phyloP scores from a whole-genome alignment of 2,888 invertebrate species.

The Oasisia sp. region DNA sequence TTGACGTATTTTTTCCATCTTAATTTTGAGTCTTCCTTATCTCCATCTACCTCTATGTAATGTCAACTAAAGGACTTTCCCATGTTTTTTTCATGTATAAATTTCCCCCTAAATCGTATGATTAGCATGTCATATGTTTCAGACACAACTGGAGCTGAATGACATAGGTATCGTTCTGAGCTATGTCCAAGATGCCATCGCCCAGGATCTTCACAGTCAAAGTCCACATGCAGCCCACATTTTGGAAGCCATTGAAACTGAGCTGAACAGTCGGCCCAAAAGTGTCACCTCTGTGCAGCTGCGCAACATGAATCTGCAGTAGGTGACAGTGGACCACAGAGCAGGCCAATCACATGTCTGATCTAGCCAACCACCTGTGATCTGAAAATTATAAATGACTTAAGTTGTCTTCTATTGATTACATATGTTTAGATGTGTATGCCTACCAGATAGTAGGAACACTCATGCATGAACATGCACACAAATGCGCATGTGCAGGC shows the following conservation, averaged over 20 bases:
- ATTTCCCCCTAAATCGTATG: not conserved
- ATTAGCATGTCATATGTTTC: not conserved
- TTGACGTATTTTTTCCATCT: too few relatives aligned
- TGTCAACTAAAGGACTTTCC: too few relatives aligned
- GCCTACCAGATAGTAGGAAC: too few relatives aligned
- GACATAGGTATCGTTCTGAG: not conserved
- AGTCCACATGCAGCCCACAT: not conserved
- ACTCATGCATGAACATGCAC: too few relatives aligned
- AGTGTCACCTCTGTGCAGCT: conserved; percentile 12
- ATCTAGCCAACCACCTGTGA: too few relatives aligned
- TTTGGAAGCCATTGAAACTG: not conserved
- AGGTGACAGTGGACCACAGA: not conserved
- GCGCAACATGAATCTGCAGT: not conserved
- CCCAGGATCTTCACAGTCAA: not conserved
- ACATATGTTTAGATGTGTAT: too few relatives aligned
- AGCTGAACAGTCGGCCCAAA: not conserved
- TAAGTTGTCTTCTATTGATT: too few relatives aligned
- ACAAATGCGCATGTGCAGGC: too few relatives aligned
- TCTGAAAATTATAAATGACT: too few relatives aligned
- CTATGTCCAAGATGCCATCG: not conserved
- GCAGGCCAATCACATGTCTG: too few relatives aligned
- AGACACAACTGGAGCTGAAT: not conserved
- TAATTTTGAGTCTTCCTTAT: too few relatives aligned
- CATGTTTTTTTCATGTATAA: not conserved
- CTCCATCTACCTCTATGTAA: too few relatives aligned